These are phyloP conservation scores for Acanthaster planci DNA, from an alignment of 35 echinoderm and acorn worm genomes.

Conservation along the genomic window DNA sequence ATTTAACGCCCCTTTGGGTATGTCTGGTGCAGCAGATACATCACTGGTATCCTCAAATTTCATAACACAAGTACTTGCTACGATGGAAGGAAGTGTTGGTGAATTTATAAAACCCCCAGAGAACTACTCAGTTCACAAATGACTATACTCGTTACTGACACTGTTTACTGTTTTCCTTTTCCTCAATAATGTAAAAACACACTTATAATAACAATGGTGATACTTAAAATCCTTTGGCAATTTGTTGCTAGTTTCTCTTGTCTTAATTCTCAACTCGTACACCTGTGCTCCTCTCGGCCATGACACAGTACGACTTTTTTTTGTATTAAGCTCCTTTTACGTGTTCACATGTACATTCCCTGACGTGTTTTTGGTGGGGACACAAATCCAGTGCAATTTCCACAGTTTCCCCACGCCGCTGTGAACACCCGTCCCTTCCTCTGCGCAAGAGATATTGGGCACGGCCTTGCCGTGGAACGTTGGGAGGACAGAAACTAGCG, in stretches of 20 bases:
- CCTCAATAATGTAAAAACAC: constrained; percentile 12
- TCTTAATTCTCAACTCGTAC: too few relatives aligned
- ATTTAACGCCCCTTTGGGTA: too few relatives aligned
- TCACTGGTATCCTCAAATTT: too few relatives aligned
- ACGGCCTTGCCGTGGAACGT: too few relatives aligned
- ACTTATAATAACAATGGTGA: constrained; percentile 2
- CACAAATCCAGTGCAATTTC: not conserved
- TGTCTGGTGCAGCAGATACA: too few relatives aligned
- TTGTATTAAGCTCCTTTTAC: not conserved
- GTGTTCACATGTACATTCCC: not conserved
- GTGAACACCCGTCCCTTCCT: too few relatives aligned
- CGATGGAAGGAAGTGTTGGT: too few relatives aligned
- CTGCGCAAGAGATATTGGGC: too few relatives aligned
- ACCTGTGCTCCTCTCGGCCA: too few relatives aligned
- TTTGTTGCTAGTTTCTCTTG: not conserved
- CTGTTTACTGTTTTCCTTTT: not conserved
- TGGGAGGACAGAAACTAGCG: too few relatives aligned
- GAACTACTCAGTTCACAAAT: not conserved
- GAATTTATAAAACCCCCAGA: not conserved
- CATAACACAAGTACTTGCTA: too few relatives aligned
- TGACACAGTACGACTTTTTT: too few relatives aligned
- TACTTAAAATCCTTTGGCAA: constrained; percentile 25
- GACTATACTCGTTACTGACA: not conserved
- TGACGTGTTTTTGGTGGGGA: not conserved
- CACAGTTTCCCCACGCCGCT: not conserved